Evolutionary conservation across 2,888 invertebrate species (phyloP), one percentile per base, ranked within the genome.

Genomic region (Epirrhoe alternata): DNA sequence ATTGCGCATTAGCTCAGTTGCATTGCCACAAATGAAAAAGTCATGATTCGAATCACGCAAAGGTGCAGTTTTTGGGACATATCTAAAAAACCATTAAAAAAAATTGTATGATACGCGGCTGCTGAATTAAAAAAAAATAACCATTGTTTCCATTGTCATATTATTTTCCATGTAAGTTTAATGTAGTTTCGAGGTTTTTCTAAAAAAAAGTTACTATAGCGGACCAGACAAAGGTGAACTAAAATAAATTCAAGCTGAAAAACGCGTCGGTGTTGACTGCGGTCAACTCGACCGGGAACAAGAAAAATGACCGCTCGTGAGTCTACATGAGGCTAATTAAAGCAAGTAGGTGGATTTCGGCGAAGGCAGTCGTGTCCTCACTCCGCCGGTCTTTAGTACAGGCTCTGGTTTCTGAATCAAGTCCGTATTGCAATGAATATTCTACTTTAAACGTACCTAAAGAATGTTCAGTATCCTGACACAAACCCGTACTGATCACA

Each of bases 241-340:
- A 12, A 33, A 6, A 42, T 42, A 42, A 42, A 42, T 42, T 12
- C 38, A 42, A 42, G 38, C 12, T 47, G 14, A 45, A 47, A 14
- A 47, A 47, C 6, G 14, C 12, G 16, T 7, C 14, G 14, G 0
- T 47, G 47, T 47, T 47, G 38, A 42, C 38, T 47, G 47, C 47
- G 47, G 47, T 47, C 45, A 45, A 14, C 2, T 1, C 45, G 4
- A 6, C 1, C 45, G 31, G 47, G 91, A 91, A 90, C 86, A 92
- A 92, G 92, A 92, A 92, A 92, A 92, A 92, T 90, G 85, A 86
- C 88, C 88, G 80, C 56, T 86, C 81, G 85, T 88, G 88, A 89
- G 87, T 89, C 84, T 88, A 88, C 90, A 87, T 86, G 80, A 82
- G 85, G 81, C 89, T 90, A 92, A 92, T 92, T 92, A 92, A 90